These are phyloP conservation scores for Rhynchophorus ferrugineus DNA, from an alignment of 1,140 invertebrate genomes.

Conservation along the genomic window DNA sequence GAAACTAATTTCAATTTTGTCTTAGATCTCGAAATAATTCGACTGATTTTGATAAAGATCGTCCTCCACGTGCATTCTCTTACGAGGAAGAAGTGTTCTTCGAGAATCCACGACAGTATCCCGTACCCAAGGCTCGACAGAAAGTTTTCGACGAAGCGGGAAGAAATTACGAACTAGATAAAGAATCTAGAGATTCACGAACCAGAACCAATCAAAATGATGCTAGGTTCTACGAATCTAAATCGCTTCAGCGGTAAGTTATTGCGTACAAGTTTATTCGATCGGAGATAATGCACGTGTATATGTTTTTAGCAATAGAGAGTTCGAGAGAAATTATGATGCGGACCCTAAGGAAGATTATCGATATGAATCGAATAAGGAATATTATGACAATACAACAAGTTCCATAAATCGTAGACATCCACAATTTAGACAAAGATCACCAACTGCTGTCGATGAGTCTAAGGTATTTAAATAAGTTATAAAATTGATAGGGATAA, in stretches of 20 bases:
- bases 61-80: constrained; percentile 17
- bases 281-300: no score
- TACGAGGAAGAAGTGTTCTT: constrained; percentile 27
- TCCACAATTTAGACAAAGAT: constrained; percentile 39
- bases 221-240: constrained; percentile 22
- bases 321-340: neutral
- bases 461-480: constrained; percentile 30
- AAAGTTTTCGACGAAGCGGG: constrained; percentile 15
- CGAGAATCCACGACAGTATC: constrained; percentile 22
- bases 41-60: constrained; percentile 19
- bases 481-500: constrained; percentile 14
- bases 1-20: neutral
- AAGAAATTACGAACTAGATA: constrained; percentile 8
- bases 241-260: constrained; percentile 10
- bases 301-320: neutral
- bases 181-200: constrained; percentile 8
- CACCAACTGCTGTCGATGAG: constrained; percentile 46
- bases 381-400: constrained; percentile 14
- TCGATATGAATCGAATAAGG: constrained; percentile 1
- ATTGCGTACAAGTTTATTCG: neutral
- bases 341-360: constrained; percentile 5
- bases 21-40: constrained; percentile 24
- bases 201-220: constrained; percentile 19
- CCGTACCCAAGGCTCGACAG: constrained; percentile 31
- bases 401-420: constrained; percentile 34